A percentile compares a stretch with the other conserved stretches of the same genome.
phyloP scores from a whole-genome alignment of 2,888 invertebrate species.

The Drepanosiphum platanoidis region DNA sequence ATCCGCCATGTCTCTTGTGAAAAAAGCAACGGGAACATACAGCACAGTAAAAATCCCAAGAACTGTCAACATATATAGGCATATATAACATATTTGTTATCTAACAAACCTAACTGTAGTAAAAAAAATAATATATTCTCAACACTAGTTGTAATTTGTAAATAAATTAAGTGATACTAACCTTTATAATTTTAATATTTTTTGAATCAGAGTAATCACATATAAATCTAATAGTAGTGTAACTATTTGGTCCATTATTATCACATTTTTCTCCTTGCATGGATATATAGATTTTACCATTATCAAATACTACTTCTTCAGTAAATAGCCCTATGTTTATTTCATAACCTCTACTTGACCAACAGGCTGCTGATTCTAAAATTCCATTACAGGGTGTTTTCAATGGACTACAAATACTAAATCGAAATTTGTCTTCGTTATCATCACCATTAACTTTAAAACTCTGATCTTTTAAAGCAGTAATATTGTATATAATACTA shows the following conservation, averaged over 20 bases:
- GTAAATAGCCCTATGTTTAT: slow-evolving; percentile 34
- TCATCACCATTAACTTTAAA: slow-evolving; percentile 28
- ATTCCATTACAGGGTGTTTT: slow-evolving; percentile 44
- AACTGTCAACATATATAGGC: too few species aligned
- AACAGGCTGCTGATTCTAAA: slow-evolving; percentile 35
- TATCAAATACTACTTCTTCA: slow-evolving; percentile 48
- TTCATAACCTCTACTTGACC: not conserved
- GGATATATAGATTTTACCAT: slow-evolving; percentile 28
- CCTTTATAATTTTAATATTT: not conserved
- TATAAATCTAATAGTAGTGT: slow-evolving; percentile 25
- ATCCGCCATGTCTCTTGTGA: too few species aligned
- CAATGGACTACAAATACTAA: slow-evolving; percentile 53
- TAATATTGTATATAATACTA: slow-evolving; percentile 3
- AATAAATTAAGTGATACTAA: not conserved
- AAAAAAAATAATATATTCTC: not conserved
- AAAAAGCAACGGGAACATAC: too few species aligned
- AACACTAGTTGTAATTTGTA: too few species aligned
- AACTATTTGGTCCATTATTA: slow-evolving; percentile 23
- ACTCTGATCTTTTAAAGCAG: slow-evolving; percentile 10
- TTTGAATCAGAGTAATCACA: slow-evolving; percentile 44
- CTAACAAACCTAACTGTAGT: too few species aligned
- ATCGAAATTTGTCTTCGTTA: not conserved
- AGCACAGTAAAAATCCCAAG: too few species aligned
- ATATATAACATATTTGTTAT: too few species aligned
- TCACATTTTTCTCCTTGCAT: slow-evolving; percentile 53